Evolutionary conservation across 2,888 invertebrate species (phyloP), one percentile per base, ranked within the genome.

Genomic region (Lithosia quadra): DNA sequence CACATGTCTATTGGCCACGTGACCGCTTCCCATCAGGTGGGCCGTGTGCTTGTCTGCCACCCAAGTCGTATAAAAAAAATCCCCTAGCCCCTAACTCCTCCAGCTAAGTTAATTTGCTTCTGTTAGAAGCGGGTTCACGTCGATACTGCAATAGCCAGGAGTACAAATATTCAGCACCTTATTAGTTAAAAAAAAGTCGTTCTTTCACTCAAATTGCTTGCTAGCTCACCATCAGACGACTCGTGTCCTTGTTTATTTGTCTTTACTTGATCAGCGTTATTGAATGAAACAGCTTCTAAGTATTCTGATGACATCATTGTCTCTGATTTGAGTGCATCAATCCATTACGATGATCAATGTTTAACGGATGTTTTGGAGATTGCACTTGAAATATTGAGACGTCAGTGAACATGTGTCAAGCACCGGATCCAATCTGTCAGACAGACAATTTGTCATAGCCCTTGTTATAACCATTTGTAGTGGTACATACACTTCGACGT

Each of bases 311-410:
- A 65, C 59, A 36, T 65, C 65, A 65, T 65, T 59, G 24, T 33
- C 7, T 22, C 11, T 64, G 58, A 33, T 33, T 59, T 60, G 15
- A 59, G 53, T 53, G 53, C 53, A 59, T 65, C 53, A 34, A 65
- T 65, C 60, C 53, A 33, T 60, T 36, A 58, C 43, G 33, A 58
- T 58, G 33, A 58, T 58, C 9, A 61, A 18, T 2, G 11, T n/a
- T 58, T 36, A 65, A 59, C 65, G 59, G 53, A 65, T 22, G 65
- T 18, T 65, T 55, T 56, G 36, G 36, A 24, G 36, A 8, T 18
- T 49, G 53, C 49, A 53, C 53, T 53, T 65, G 65, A 59, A 56
- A 56, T 56, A 59, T 65, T 65, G 65, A 59, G 8, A 55, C 55
- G 15, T 61, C 10, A 53, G 56, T 60, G 34, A 24, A 60, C 55